Percentiles rank a stretch among this genome's conserved stretches.
Evolutionary conservation across 2,888 invertebrate species (phyloP).

Genomic region (Elysia crispata): DNA sequence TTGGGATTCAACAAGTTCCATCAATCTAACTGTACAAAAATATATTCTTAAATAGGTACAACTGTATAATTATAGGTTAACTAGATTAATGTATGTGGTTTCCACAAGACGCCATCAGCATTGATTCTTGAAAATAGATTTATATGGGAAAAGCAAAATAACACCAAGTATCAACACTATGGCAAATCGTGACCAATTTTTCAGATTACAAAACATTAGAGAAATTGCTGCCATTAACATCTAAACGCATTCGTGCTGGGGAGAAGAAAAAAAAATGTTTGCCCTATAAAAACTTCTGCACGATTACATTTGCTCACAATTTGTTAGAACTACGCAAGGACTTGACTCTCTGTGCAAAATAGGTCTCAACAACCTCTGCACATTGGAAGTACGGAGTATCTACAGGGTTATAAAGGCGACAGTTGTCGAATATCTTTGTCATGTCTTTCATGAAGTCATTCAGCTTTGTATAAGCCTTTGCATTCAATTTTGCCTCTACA

Average conservation of each 20-base stretch:
- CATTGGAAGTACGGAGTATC: conserved; percentile 97
- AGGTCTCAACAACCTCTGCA: conserved; percentile 95
- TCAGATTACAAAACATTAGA: not conserved
- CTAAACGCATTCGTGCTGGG: not conserved
- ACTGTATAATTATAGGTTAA: too few species aligned
- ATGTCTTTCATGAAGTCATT: conserved; percentile 98
- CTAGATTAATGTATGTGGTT: too few species aligned
- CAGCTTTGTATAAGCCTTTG: conserved; percentile 89
- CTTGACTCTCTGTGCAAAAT: conserved; percentile 82
- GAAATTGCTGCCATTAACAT: not conserved
- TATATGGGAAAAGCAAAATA: too few species aligned
- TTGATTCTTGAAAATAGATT: too few species aligned
- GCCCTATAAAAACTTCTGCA: too few species aligned
- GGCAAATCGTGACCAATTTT: too few species aligned
- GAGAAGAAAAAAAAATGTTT: not conserved
- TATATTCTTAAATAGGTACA: too few species aligned
- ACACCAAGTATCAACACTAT: too few species aligned
- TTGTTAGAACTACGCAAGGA: conserved; percentile 30
- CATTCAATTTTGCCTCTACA: conserved; percentile 88
- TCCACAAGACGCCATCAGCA: too few species aligned
- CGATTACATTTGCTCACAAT: too few species aligned
- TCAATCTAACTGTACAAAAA: too few species aligned
- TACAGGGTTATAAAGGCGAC: conserved; percentile 96
- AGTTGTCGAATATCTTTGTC: conserved; percentile 99
- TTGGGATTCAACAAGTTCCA: too few species aligned